These are phyloP conservation scores for Ormyrus labotus DNA, from an alignment of 2,888 invertebrate genomes.

Conservation along the genomic window DNA sequence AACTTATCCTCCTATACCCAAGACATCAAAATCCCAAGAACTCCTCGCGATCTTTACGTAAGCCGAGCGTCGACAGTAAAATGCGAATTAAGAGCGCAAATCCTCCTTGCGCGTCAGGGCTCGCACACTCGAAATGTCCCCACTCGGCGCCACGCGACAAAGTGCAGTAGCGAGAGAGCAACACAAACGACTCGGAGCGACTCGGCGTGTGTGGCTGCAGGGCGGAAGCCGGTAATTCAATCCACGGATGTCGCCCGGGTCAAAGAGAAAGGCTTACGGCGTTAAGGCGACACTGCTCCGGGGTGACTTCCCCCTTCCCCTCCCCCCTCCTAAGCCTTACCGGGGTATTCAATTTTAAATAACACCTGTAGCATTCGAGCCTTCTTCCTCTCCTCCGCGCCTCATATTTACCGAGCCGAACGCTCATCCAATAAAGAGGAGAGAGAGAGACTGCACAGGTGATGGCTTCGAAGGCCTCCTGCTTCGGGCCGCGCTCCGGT, in stretches of 20 bases:
- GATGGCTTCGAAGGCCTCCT: neutral
- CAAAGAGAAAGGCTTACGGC: slow-evolving; percentile 60
- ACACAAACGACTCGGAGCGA: slow-evolving; percentile 19
- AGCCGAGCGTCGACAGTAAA: no score
- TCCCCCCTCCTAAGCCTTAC: neutral
- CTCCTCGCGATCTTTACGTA: no score
- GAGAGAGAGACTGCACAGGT: slow-evolving; percentile 11
- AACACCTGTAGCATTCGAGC: slow-evolving; percentile 54
- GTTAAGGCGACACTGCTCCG: slow-evolving; percentile 46
- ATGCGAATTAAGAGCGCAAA: no score
- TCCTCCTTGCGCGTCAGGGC: no score
- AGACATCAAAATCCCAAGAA: no score
- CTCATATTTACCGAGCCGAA: slow-evolving; percentile 27
- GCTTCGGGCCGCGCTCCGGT: no score
- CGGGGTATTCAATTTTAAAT: slow-evolving; percentile 53
- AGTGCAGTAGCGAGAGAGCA: slow-evolving; percentile 6
- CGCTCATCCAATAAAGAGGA: neutral
- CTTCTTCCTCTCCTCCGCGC: neutral
- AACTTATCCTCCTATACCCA: no score
- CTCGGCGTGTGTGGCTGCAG: neutral
- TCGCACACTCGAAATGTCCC: no score
- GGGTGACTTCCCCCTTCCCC: slow-evolving; percentile 16
- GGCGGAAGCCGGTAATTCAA: slow-evolving; percentile 61
- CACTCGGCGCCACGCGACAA: neutral
- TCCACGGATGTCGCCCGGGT: slow-evolving; percentile 62